Evolutionary conservation across 2,113 vertebrate species (phyloP), one percentile per base, ranked within the genome.

Genomic region (Chroicocephalus ridibundus): DNA sequence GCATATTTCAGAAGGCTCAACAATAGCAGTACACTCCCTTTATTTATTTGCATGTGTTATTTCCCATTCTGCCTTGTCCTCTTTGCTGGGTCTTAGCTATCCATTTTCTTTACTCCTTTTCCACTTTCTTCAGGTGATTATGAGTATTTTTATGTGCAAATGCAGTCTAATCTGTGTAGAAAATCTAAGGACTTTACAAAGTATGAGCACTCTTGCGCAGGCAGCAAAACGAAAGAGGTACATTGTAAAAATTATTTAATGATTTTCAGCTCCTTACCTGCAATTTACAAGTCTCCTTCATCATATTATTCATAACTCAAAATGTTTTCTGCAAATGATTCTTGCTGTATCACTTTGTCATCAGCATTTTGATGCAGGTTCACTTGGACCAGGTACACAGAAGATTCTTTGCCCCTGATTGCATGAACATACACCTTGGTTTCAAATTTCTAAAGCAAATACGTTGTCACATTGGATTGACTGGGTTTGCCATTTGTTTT

Each of bases 401-500:
- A 47, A 82, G 24, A 10, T 47, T 74, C 77, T 58, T 38, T 82
- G 36, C 25, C 47, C 20, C 44, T 42, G 22, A 58, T n/a, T 71
- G 21, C 40, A 52, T 6, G 10, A 44, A 69, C 19, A 15, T 3
- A 38, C 40, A 71, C 27, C 40, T 89, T 15, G 38, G 74, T 64
- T 80, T 84, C n/a, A 57, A 55, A 89, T 70, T 64, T 75, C 79
- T 77, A n/a, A 88, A 62, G 68, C 55, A 70, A 89, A 19, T 15
- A 5, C 13, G 19, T 46, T 57, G 18, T 80, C 46, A 5, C 15
- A 42, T 31, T 70, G 51, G 40, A 87, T 77, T 93, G 76, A 86
- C n/a, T 79, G 26, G 75, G 88, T 86, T 81, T 93, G 46, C 60
- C 44, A 81, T 96, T 96, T 93, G 60, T 55, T 93, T 93, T 86